Conservation (phyloP, 2,113 vertebrate genomes). For the Synodontis membranacea region DNA sequence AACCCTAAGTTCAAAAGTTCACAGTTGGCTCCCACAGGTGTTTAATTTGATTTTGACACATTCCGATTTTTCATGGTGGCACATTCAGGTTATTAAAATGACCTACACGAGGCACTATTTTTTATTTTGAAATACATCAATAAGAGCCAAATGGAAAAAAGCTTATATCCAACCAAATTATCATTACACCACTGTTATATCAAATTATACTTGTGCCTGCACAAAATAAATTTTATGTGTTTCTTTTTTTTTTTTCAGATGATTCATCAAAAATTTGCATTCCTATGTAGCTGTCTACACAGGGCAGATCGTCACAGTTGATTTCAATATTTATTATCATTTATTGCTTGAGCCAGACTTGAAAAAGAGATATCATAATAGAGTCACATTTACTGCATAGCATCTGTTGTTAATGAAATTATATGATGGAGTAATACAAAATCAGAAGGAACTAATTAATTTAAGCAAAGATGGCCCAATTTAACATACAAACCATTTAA, state of each 20-base stretch:
- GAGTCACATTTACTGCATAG: slow-evolving; percentile 26
- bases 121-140: background rate
- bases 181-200: background rate
- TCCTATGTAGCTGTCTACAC: background rate
- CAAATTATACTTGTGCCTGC: background rate
- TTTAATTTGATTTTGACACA: background rate
- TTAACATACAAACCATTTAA: background rate
- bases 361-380: slow-evolving; percentile 14
- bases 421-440: slow-evolving; percentile 17
- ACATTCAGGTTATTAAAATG: background rate
- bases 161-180: background rate
- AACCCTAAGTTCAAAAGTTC: background rate
- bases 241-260: background rate
- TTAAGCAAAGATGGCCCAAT: background rate
- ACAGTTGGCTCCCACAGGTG: background rate
- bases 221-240: background rate
- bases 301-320: background rate
- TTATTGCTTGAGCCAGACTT: background rate
- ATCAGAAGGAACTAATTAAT: slow-evolving; percentile 27
- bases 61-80: background rate
- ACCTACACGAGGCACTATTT: background rate
- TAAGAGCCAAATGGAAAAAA: background rate
- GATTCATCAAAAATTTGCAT: background rate
- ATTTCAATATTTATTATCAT: background rate
- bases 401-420: background rate